Evolutionary conservation across 2,113 vertebrate genomes (phyloP).

Genomic region (Bujurquina vittata): DNA sequence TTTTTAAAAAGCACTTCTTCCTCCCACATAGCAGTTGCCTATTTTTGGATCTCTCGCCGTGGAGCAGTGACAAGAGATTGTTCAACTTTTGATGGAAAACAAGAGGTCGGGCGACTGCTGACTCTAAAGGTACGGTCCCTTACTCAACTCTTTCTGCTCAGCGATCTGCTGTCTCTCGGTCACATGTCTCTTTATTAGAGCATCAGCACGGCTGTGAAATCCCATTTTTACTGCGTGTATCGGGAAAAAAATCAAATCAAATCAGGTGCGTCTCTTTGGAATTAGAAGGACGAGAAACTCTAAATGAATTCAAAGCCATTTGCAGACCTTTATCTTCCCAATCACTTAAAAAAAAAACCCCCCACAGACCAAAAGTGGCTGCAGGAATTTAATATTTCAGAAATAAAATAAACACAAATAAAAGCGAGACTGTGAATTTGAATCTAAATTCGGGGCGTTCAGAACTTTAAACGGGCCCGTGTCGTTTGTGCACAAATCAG

Average conservation of each 20-base stretch:
- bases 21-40: slow-evolving; percentile 55
- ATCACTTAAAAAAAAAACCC: slow-evolving; percentile 63
- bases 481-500: slow-evolving; percentile 46
- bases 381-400: slow-evolving; percentile 48
- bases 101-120: slow-evolving; percentile 75
- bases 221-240: slow-evolving; percentile 3
- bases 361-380: slow-evolving; percentile 29
- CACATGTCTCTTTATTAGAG: slow-evolving; percentile 12
- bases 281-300: background rate
- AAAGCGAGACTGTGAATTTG: background rate
- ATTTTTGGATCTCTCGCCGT: slow-evolving; percentile 75
- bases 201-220: slow-evolving; percentile 7
- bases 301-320: slow-evolving; percentile 8
- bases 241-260: background rate
- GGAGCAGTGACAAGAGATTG: slow-evolving; percentile 69
- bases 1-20: slow-evolving; percentile 45
- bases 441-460: background rate
- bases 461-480: slow-evolving; percentile 46
- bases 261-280: background rate
- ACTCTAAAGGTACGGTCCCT: slow-evolving; percentile 79
- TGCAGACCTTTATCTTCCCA: slow-evolving; percentile 4
- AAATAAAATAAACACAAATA: background rate
- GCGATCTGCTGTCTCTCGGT: background rate
- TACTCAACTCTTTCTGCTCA: background rate
- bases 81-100: slow-evolving; percentile 85